Evolutionary conservation across 2,888 invertebrate genomes (phyloP).

Genomic region (Pseudococcus longispinus): DNA sequence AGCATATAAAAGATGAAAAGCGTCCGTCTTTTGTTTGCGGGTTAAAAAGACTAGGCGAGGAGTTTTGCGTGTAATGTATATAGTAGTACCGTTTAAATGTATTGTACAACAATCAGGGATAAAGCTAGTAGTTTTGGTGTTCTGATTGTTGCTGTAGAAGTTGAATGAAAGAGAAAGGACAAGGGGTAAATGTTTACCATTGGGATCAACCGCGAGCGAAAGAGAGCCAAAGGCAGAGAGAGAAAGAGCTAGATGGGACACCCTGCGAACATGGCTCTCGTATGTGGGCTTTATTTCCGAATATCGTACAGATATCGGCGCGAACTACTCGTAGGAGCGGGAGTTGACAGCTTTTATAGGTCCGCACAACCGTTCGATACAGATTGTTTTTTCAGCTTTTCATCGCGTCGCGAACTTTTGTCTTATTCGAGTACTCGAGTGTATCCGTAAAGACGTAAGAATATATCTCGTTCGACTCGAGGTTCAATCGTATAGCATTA

Average conservation of each 20-base stretch:
- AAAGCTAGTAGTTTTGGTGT: constrained; percentile 39
- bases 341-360: neutral
- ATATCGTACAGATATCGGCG: neutral
- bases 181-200: constrained; percentile 37
- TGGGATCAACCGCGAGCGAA: neutral
- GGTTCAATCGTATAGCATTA: neutral
- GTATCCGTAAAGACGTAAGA: neutral
- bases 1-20: neutral
- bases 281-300: constrained; percentile 5
- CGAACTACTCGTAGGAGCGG: neutral
- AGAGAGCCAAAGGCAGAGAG: neutral
- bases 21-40: neutral
- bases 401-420: neutral
- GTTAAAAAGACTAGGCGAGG: constrained; percentile 17
- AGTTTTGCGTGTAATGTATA: neutral
- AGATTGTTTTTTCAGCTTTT: neutral
- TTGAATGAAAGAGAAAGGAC: constrained; percentile 12
- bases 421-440: neutral
- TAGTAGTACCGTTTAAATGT: constrained; percentile 18
- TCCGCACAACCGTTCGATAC: neutral
- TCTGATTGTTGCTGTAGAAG: constrained; percentile 37
- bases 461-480: neutral
- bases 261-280: neutral
- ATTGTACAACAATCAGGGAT: constrained; percentile 45
- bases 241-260: neutral